phyloP scores from a whole-genome alignment of 2,797 vertebrate genomes.

The Moxostoma hubbsi region DNA sequence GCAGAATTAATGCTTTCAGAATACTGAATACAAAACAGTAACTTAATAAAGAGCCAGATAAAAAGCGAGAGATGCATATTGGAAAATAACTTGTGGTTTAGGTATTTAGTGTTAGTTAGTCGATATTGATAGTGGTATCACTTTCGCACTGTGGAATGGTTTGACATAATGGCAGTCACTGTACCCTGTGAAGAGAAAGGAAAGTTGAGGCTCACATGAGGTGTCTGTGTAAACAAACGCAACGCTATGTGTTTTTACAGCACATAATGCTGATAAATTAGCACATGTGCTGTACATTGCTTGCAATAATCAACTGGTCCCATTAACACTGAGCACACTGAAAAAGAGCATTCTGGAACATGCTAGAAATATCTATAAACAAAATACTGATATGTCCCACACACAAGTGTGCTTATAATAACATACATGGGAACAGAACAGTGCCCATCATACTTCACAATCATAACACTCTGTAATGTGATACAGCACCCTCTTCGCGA shows the following conservation, averaged over 20 bases:
- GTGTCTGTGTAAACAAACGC: neutral
- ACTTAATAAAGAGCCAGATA: conserved; percentile 51
- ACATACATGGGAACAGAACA: neutral
- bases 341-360: neutral
- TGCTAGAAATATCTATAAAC: neutral
- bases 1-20: conserved; percentile 50
- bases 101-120: neutral
- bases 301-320: neutral
- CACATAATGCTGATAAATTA: neutral
- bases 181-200: conserved; percentile 13
- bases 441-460: neutral
- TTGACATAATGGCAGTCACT: neutral
- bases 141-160: conserved; percentile 25
- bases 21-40: conserved; percentile 52
- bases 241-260: neutral
- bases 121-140: neutral
- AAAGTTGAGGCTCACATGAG: neutral
- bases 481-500: conserved; percentile 29
- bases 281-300: neutral
- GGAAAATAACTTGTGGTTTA: conserved; percentile 14
- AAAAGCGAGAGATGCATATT: conserved; percentile 62
- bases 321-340: no score
- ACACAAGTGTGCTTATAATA: conserved; percentile 24
- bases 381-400: conserved; percentile 1
- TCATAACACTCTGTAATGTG: conserved; percentile 39